Evolutionary conservation across 2,113 vertebrate species (phyloP).

Genomic region (Rattus norvegicus): DNA sequence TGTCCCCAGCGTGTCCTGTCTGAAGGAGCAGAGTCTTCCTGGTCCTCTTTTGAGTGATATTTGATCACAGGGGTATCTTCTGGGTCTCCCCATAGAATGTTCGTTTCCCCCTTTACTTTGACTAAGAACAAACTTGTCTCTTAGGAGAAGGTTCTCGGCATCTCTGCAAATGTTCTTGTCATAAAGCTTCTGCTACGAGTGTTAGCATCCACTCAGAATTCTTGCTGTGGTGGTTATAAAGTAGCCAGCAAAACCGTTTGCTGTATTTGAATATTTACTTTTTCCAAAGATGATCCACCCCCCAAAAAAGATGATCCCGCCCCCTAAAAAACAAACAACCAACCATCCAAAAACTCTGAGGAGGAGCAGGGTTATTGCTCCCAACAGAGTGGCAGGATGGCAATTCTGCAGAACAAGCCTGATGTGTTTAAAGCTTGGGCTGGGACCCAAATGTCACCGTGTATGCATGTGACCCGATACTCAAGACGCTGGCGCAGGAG

Average conservation of each 20-base stretch:
- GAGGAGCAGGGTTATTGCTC: neutral
- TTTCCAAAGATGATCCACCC: constrained; percentile 2
- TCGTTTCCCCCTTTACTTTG: neutral
- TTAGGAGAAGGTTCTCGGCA: neutral
- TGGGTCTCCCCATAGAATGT: neutral
- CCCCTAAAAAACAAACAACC: neutral
- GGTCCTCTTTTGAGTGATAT: neutral
- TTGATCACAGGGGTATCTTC: neutral
- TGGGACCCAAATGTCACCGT: neutral
- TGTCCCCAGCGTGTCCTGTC: neutral
- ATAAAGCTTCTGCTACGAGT: neutral
- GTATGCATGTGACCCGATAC: neutral
- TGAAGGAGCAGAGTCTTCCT: neutral
- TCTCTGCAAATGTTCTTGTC: neutral
- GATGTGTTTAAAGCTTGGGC: neutral
- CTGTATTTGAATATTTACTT: neutral
- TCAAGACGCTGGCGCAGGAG: neutral
- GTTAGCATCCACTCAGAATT: neutral
- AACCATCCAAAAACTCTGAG: neutral
- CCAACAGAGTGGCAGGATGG: neutral
- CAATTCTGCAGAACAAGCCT: neutral
- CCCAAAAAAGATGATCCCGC: neutral
- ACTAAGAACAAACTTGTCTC: neutral
- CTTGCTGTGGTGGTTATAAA: neutral
- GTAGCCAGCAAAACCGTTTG: neutral